Base-by-base conservation (phyloP, 1,140 invertebrate species). In the Sarcophaga peregrina region DNA sequence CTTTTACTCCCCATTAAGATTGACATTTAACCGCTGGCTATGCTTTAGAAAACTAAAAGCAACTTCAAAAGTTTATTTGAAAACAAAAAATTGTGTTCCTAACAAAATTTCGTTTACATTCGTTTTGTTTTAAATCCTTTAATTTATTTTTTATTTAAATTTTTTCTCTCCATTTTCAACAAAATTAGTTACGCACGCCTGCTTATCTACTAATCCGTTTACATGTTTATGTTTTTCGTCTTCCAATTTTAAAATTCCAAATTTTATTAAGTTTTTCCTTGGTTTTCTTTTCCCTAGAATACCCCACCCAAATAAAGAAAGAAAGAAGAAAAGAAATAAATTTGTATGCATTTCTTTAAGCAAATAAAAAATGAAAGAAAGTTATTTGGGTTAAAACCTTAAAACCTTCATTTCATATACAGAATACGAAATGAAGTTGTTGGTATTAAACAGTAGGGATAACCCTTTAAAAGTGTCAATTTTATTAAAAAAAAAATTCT, bases 401-500 rank as follows among this genome's bases (percentile, higher is more conserved):
- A 62, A 62, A 62, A 13, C 58, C 58, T 62, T 62, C 4, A 17
- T 7, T 17, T 62, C 4, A 17, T 17, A 74, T 37, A 13, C 15
- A 46, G 37, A 46, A 15, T 13, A 74, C 13, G 15, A 74, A 74
- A 74, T 58, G 54, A 13, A 58, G n/a, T 13, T 37, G 13, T 52
- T 52, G 50, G 13, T 52, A 52, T 8, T 13, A 1, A 52, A 13
- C 13, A 52, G 54, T 13, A 58, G n/a, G 54, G 54, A 58, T 58
- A 58, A 58, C 54, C 54, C 54, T 13, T 58, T 58, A 74, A 74
- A 74, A 74, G 25, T 11, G 45, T 74, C 45, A 37, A 74, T 37
- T 74, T 74, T 74, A 74, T 74, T 74, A 74, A 74, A 74, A 74
- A 74, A 74, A 74, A 74, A 74, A 46, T 74, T 74, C 46, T 74